Evolutionary conservation across 2,113 vertebrate species (phyloP), one percentile per base, ranked within the genome.

Genomic region (Anser brachyrhynchus): DNA sequence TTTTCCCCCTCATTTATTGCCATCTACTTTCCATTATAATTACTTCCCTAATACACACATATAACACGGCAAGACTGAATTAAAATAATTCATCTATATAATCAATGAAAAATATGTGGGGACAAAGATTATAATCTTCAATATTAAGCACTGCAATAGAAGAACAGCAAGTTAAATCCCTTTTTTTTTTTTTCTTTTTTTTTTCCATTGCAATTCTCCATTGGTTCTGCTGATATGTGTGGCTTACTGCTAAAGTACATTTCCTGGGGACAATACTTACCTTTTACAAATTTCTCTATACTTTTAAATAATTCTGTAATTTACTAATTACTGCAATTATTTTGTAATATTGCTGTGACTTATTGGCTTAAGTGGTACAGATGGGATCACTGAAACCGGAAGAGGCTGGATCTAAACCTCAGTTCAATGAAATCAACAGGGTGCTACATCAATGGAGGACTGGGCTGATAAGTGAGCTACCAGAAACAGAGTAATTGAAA

Each of bases 1-100:
- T 95, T 94, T 93, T 62, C 54, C 74, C n/a, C 64, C 59, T 95
- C 62, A 88, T 96, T 97, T 97, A 71, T 93, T 93, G 37, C 33
- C 59, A 41, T 74, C 54, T 92, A n/a, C 39, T 89, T 92, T 96
- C 61, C 89, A 21, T 92, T 95, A 91, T 95, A 93, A 95, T 95
- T 91, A 84, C 39, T 89, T 94, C 61, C 41, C 54, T 76, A 64
- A 75, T 71, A n/a, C 15, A 59, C 26, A 52, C 25, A 4, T 64
- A 75, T 11, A 94, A 74, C 43, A 17, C 22, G 57, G 52, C 35
- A 72, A 93, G 61, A 87, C 35, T 65, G 67, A 92, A 93, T 62
- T 74, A 59, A 87, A 72, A 79, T 89, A 95, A 69, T 84, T 93
- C 10, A 62, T 76, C 92, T 59, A 35, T n/a, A 73, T 44, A 90